phyloP scores from a whole-genome alignment of 2,888 invertebrate genomes.

The Neoscelio sp. region DNA sequence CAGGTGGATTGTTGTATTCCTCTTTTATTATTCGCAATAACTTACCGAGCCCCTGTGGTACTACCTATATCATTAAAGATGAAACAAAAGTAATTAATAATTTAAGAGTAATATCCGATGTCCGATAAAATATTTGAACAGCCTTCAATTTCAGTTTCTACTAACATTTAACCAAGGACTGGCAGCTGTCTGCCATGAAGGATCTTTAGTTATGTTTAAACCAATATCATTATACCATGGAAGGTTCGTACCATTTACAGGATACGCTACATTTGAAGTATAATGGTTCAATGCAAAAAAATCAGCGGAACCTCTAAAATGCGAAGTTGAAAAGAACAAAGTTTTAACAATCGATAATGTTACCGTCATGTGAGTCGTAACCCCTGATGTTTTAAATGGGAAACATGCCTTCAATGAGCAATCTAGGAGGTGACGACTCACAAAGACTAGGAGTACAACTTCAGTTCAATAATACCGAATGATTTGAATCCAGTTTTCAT shows the following conservation, averaged over 20 bases:
- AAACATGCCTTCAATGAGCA: background rate
- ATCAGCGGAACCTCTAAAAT: conserved; percentile 85
- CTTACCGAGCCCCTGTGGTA: conserved; percentile 82
- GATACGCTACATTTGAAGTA: conserved; percentile 84
- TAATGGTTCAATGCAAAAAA: conserved; percentile 91
- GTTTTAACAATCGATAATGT: no score
- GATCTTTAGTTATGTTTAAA: conserved; percentile 84
- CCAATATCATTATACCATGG: conserved; percentile 79
- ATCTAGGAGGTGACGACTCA: no score
- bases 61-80: no score
- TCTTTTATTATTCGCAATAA: conserved; percentile 80
- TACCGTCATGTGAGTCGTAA: no score
- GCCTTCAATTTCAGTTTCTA: no score
- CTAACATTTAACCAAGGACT: conserved; percentile 80
- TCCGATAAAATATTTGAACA: no score
- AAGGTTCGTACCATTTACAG: conserved; percentile 4
- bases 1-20: conserved; percentile 78
- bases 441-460: no score
- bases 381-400: no score
- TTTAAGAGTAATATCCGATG: no score
- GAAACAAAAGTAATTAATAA: no score
- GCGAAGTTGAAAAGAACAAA: background rate
- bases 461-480: conserved; percentile 81
- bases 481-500: conserved; percentile 84
- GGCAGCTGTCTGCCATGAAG: conserved; percentile 86